Conservation (phyloP, 2,113 vertebrate genomes). For the Phoxinus phoxinus region DNA sequence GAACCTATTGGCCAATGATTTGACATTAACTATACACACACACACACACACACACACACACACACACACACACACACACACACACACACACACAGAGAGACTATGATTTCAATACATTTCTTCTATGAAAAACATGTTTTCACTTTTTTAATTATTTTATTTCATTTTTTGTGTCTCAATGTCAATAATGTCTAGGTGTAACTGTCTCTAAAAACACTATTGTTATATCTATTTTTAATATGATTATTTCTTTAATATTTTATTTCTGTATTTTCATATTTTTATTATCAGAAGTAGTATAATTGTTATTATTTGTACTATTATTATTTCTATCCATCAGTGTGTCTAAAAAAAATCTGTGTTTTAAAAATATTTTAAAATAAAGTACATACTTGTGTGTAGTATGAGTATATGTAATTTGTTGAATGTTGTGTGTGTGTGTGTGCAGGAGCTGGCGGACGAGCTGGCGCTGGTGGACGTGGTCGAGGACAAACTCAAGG, state of each 20-base stretch:
- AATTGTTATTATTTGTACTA: background rate
- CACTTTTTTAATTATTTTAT: background rate
- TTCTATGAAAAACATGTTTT: background rate
- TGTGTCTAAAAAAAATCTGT: background rate
- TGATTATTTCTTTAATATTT: background rate
- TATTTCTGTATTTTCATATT: background rate
- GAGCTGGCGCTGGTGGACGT: constrained; percentile 64
- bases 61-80: too few species aligned
- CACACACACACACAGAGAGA: too few species aligned
- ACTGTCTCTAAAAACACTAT: too few species aligned
- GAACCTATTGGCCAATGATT: background rate
- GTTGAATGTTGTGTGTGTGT: background rate
- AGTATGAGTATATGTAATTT: background rate
- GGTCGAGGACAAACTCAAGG: constrained; percentile 61
- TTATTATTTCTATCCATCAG: background rate
- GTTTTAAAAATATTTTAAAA: background rate
- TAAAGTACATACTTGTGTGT: background rate
- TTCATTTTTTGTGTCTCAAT: too few species aligned
- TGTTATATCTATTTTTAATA: background rate
- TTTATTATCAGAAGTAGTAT: background rate
- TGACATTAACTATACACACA: background rate
- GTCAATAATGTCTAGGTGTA: too few species aligned
- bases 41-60: too few species aligned
- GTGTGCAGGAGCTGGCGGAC: constrained; percentile 60
- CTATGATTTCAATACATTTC: background rate